A percentile compares a stretch with the other conserved stretches of the same genome.
Evolutionary conservation across 23 tunicate species (phyloP).

Genomic region (Corella eumyota): DNA sequence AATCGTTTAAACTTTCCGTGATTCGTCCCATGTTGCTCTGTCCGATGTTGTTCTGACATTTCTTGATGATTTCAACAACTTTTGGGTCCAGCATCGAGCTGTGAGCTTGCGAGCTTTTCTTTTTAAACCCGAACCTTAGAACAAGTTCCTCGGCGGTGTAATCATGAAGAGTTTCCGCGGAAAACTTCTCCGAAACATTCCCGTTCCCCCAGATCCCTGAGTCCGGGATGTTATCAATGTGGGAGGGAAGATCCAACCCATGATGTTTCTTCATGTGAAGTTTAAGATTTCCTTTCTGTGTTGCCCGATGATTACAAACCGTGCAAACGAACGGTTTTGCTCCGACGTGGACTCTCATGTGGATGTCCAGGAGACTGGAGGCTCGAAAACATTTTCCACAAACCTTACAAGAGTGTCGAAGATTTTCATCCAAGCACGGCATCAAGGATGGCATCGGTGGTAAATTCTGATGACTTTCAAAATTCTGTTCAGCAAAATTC

Average conservation of each 20-base stretch:
- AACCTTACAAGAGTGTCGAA: constrained; percentile 54
- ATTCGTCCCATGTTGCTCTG: constrained; percentile 71
- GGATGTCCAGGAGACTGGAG: constrained; percentile 76
- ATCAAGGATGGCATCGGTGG: too few species aligned
- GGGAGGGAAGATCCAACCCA: constrained; percentile 58
- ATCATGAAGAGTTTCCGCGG: background rate
- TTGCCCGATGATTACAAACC: constrained; percentile 73
- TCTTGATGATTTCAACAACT: constrained; percentile 69
- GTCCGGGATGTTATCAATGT: constrained; percentile 83
- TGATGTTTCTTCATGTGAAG: constrained; percentile 95
- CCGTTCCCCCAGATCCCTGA: constrained; percentile 89
- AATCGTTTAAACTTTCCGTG: constrained; percentile 78
- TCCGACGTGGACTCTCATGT: constrained; percentile 90
- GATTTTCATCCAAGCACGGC: too few species aligned
- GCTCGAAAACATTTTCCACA: constrained; percentile 73
- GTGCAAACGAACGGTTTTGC: constrained; percentile 94
- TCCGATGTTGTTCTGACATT: constrained; percentile 70
- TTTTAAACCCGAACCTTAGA: constrained; percentile 8
- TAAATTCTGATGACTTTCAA: too few species aligned
- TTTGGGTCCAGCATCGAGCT: constrained; percentile 73
- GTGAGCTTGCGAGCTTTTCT: constrained; percentile 43
- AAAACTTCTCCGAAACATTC: background rate
- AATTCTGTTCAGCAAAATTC: too few species aligned
- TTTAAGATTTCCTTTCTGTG: constrained; percentile 89
- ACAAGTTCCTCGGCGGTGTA: background rate